Evolutionary conservation across 1,140 invertebrate species (phyloP).

Genomic region (Aphelenchoides besseyi): DNA sequence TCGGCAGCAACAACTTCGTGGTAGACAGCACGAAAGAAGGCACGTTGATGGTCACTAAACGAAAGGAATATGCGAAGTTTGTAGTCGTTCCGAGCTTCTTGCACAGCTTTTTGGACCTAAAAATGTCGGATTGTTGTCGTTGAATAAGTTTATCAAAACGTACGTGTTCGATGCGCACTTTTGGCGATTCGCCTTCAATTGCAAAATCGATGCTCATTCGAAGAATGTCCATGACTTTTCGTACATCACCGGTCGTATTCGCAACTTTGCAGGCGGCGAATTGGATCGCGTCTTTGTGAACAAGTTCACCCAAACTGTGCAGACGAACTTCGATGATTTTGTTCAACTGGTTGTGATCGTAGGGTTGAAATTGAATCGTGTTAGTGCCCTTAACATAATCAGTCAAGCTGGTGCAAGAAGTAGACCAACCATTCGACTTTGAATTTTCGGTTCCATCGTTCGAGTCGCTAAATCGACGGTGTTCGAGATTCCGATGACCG

Average conservation of each 20-base stretch:
- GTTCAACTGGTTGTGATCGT: slow-evolving; percentile 3
- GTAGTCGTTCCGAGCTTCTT: neutral
- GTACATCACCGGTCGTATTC: slow-evolving; percentile 16
- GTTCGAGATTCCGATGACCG: slow-evolving; percentile 7
- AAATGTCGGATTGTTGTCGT: neutral
- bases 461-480: slow-evolving; percentile 8
- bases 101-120: neutral
- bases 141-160: neutral
- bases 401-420: neutral
- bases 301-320: neutral
- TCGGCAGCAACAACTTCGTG: neutral
- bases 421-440: slow-evolving; percentile 6
- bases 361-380: slow-evolving; percentile 16
- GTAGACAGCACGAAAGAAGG: slow-evolving; percentile 6
- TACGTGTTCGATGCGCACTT: neutral
- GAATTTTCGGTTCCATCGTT: neutral
- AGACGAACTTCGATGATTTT: neutral
- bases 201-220: slow-evolving; percentile 11
- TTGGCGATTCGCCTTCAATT: neutral
- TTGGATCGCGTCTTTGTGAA: slow-evolving; percentile 1
- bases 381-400: slow-evolving; percentile 10
- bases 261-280: slow-evolving; percentile 8
- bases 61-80: neutral
- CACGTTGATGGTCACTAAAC: neutral
- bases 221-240: slow-evolving; percentile 9